Conservation (phyloP, 2,113 vertebrate species). For the Hyperopisus bebe region DNA sequence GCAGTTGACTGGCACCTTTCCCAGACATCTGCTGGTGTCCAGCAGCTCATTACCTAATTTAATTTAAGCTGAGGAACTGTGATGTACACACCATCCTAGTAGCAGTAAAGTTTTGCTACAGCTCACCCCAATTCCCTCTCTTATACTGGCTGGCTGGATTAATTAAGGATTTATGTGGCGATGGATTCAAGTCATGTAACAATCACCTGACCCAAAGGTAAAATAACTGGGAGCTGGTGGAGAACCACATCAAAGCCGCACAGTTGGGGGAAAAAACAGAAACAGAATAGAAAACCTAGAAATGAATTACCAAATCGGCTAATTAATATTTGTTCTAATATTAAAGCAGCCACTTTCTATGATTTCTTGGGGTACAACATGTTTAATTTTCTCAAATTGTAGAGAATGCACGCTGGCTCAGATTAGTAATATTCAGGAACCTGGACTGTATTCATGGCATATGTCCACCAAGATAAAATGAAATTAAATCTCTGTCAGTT, state of each 20-base stretch:
- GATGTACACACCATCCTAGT: not conserved
- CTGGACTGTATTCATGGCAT: not conserved
- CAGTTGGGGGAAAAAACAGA: not conserved
- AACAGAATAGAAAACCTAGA: not conserved
- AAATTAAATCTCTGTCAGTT: not conserved
- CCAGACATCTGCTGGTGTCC: not conserved
- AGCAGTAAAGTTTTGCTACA: not conserved
- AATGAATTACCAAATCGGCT: not conserved
- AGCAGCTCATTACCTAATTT: not conserved
- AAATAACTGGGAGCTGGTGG: not conserved
- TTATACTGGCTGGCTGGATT: not conserved
- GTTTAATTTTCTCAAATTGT: not conserved
- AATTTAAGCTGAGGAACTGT: not conserved
- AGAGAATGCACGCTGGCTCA: not conserved
- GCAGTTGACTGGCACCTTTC: not conserved
- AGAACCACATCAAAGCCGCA: not conserved
- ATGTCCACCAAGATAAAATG: not conserved
- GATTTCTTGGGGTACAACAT: not conserved
- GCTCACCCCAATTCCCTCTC: not conserved
- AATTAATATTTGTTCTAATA: not conserved
- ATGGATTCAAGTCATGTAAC: not conserved
- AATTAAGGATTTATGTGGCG: not conserved
- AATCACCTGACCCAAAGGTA: not conserved
- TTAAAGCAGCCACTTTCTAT: not conserved
- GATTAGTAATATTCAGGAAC: not conserved